A percentile compares a stretch with the other conserved stretches of the same genome.
Evolutionary conservation across 1,140 invertebrate genomes (phyloP).

Genomic region (Caenorhabditis brenneri): DNA sequence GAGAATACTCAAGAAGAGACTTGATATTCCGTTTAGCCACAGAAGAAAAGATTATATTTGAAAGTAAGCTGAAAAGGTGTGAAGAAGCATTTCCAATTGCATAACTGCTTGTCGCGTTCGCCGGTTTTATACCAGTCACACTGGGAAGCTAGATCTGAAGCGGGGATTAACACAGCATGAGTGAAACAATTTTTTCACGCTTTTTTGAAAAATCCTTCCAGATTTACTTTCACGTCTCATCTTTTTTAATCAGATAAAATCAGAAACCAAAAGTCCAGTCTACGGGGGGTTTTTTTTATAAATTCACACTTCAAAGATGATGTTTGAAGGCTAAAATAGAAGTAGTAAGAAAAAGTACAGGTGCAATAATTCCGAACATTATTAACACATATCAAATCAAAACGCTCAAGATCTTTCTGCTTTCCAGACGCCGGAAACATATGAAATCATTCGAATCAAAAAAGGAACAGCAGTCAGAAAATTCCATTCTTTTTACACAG

Average conservation of each 20-base stretch:
- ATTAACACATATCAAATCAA: background rate
- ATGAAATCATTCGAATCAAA: background rate
- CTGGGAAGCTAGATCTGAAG: background rate
- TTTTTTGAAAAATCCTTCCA: background rate
- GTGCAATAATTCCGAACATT: background rate
- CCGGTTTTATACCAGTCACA: constrained; percentile 40
- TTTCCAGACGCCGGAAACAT: background rate
- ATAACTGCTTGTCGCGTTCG: constrained; percentile 20
- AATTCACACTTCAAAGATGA: background rate
- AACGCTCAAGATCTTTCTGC: background rate
- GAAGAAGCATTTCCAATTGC: background rate
- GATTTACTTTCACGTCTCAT: background rate
- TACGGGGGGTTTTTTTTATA: background rate
- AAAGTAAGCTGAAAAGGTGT: constrained; percentile 1
- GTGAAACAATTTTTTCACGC: constrained; percentile 2
- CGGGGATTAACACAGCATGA: constrained; percentile 26
- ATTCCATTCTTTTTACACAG: background rate
- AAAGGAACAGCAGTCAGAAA: background rate
- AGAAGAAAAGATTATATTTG: background rate
- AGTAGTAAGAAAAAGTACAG: background rate
- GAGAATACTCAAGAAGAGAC: background rate
- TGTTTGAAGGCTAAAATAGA: background rate
- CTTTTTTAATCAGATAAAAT: background rate
- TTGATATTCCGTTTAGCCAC: background rate
- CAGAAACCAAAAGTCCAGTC: constrained; percentile 15